These are phyloP conservation scores for Barnardius zonarius DNA, from an alignment of 2,113 vertebrate genomes.

Conservation along the genomic window DNA sequence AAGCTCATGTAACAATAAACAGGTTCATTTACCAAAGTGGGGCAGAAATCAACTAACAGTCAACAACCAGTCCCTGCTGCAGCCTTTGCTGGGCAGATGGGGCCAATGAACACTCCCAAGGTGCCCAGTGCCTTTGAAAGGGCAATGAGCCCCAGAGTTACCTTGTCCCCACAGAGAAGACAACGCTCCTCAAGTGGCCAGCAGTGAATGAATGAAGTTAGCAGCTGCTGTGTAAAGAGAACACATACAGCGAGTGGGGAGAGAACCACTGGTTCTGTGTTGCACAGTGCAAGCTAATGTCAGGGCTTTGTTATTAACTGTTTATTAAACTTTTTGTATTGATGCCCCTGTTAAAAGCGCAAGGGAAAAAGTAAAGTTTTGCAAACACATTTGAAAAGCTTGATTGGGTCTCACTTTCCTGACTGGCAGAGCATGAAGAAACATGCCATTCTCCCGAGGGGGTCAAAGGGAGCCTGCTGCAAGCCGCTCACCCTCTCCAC, in stretches of 20 bases:
- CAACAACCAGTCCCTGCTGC: neutral
- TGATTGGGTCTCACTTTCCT: constrained; percentile 65
- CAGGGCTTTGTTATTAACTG: constrained; percentile 36
- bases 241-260: neutral
- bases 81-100: neutral
- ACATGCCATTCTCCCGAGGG: constrained; percentile 65
- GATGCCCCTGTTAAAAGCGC: constrained; percentile 26
- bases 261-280: neutral
- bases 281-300: neutral
- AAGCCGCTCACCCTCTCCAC: constrained; percentile 63
- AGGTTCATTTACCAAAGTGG: neutral
- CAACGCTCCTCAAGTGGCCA: neutral
- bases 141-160: neutral
- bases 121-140: neutral
- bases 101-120: neutral
- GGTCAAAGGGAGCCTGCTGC: constrained; percentile 63
- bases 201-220: neutral
- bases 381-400: constrained; percentile 40
- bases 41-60: neutral
- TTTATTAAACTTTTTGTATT: constrained; percentile 5
- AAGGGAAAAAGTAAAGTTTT: constrained; percentile 36
- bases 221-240: constrained; percentile 11
- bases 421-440: constrained; percentile 78
- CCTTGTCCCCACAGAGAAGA: neutral
- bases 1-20: neutral